These are phyloP conservation scores for Corydoras maculifer DNA, from an alignment of 2,113 vertebrate genomes.

Conservation along the genomic window DNA sequence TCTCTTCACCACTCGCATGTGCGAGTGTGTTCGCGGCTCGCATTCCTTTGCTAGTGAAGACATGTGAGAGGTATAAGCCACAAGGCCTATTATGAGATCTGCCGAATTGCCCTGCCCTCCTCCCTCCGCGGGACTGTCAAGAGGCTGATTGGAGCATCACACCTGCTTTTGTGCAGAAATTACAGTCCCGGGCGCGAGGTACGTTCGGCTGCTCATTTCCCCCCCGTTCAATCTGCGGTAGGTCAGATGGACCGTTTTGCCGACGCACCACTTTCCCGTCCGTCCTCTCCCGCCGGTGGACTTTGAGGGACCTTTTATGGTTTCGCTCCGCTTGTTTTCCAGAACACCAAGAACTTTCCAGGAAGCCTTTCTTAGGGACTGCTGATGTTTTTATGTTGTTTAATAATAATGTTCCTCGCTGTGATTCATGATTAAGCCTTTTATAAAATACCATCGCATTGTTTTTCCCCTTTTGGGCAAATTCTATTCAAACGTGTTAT, in stretches of 20 bases:
- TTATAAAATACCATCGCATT: neutral
- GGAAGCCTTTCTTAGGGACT: neutral
- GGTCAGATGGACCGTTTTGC: constrained; percentile 52
- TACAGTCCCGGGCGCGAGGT: constrained; percentile 51
- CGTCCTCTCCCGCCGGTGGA: too few species aligned
- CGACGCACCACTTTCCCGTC: neutral
- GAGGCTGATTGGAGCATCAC: constrained; percentile 52
- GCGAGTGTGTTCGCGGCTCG: constrained; percentile 31
- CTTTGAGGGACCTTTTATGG: neutral
- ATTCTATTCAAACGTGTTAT: neutral
- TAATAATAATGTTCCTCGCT: neutral
- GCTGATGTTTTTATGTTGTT: constrained; percentile 3
- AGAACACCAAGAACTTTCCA: neutral
- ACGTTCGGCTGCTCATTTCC: constrained; percentile 50
- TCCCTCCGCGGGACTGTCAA: constrained; percentile 41
- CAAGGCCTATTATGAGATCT: constrained; percentile 53
- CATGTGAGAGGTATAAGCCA: constrained; percentile 47
- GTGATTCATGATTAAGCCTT: neutral
- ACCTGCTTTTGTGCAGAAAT: constrained; percentile 65
- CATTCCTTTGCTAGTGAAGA: constrained; percentile 52
- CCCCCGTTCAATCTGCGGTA: constrained; percentile 51
- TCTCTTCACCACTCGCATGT: neutral
- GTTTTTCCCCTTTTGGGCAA: neutral
- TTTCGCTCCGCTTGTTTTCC: neutral
- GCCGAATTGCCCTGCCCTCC: constrained; percentile 43